These are phyloP conservation scores for Caenorhabditis sp. DNA, from an alignment of 2,888 invertebrate species.

Conservation along the genomic window DNA sequence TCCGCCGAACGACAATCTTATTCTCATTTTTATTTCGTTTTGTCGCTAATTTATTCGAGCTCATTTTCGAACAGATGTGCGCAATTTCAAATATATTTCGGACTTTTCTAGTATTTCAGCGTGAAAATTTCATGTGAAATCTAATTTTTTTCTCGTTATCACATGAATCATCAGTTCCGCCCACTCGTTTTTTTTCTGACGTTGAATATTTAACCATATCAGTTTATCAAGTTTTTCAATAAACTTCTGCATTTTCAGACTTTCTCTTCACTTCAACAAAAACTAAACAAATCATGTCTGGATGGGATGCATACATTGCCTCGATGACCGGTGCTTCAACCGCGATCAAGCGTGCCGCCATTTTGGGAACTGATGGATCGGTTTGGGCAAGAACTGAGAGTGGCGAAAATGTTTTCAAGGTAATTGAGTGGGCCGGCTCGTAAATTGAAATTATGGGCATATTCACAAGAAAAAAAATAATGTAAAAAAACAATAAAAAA, in stretches of 20 bases:
- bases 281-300: conserved; percentile 52
- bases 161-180: not conserved
- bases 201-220: not conserved
- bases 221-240: no score
- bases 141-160: not conserved
- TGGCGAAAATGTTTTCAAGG: conserved; percentile 49
- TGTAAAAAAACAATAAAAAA: no score
- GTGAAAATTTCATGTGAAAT: no score
- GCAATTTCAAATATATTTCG: not conserved
- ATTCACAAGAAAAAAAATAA: no score
- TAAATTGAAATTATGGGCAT: not conserved
- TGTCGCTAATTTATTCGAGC: not conserved
- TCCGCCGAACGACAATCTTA: not conserved
- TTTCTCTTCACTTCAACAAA: not conserved
- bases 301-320: conserved; percentile 68
- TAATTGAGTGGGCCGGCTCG: conserved; percentile 6
- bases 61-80: not conserved
- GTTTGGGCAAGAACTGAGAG: conserved; percentile 66
- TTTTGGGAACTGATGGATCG: conserved; percentile 62
- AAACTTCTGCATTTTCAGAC: no score
- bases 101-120: not conserved
- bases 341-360: conserved; percentile 65
- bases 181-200: not conserved
- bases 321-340: conserved; percentile 48
- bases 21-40: not conserved